phyloP scores from a whole-genome alignment of 2,888 invertebrate species.

The Macaria liturata region DNA sequence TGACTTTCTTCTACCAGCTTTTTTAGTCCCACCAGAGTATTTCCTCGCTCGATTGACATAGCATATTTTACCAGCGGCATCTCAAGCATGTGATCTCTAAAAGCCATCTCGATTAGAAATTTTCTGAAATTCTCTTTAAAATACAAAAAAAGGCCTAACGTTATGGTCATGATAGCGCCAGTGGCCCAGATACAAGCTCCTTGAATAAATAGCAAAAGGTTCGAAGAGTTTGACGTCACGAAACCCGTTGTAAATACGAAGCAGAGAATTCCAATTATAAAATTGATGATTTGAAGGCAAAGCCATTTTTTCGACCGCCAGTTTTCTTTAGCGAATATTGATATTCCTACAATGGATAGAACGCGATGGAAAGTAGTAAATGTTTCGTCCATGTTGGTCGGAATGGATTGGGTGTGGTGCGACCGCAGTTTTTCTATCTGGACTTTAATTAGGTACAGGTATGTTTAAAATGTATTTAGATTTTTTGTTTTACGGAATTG shows the following conservation, averaged over 20 bases:
- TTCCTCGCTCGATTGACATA: slow-evolving; percentile 35
- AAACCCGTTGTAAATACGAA: slow-evolving; percentile 65
- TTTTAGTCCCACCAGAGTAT: slow-evolving; percentile 53
- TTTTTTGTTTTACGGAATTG: not conserved
- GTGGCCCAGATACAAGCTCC: slow-evolving; percentile 74
- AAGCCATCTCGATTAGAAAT: slow-evolving; percentile 63
- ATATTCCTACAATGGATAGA: slow-evolving; percentile 60
- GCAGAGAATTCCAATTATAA: slow-evolving; percentile 54
- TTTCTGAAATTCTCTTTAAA: slow-evolving; percentile 56
- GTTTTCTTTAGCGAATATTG: slow-evolving; percentile 57
- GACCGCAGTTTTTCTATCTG: slow-evolving; percentile 9
- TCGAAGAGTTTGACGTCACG: slow-evolving; percentile 46
- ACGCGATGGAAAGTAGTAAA: slow-evolving; percentile 56
- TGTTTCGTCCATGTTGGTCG: slow-evolving; percentile 56
- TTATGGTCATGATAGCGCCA: slow-evolving; percentile 66
- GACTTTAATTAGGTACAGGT: slow-evolving; percentile 16
- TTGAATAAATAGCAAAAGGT: slow-evolving; percentile 62
- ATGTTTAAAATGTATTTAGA: not conserved
- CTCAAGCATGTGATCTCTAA: slow-evolving; percentile 55
- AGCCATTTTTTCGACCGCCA: slow-evolving; percentile 60
- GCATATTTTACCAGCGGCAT: slow-evolving; percentile 59
- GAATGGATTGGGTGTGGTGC: not conserved
- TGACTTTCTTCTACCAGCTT: slow-evolving; percentile 53
- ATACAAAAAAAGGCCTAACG: slow-evolving; percentile 58
- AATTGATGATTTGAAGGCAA: slow-evolving; percentile 57